Conservation (phyloP, 2,113 vertebrate genomes). For the Strix aluco region DNA sequence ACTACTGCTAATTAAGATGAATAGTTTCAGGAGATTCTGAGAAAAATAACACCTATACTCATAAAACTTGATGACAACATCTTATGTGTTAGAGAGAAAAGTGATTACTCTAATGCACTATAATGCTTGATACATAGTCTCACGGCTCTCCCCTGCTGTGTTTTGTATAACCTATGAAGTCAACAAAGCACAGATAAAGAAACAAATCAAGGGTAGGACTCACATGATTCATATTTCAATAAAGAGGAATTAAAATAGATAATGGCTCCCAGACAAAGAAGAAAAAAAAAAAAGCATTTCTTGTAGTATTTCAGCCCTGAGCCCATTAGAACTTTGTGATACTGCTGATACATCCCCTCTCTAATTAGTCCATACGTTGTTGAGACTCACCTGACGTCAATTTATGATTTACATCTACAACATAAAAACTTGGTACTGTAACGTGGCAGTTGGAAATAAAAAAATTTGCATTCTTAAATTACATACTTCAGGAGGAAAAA, state of each 20-base stretch:
- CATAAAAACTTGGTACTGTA: background rate
- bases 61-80: conserved; percentile 48
- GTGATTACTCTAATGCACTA: conserved; percentile 24
- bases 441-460: background rate
- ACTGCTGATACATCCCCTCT: background rate
- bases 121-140: conserved; percentile 31
- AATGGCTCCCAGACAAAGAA: background rate
- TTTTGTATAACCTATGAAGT: conserved; percentile 13
- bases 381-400: background rate
- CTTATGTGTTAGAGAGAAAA: conserved; percentile 16
- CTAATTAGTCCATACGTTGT: background rate
- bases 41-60: conserved; percentile 25
- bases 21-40: conserved; percentile 9
- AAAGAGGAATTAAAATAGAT: conserved; percentile 38
- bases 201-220: conserved; percentile 37
- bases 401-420: background rate
- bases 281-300: background rate
- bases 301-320: background rate
- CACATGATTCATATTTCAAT: conserved; percentile 37
- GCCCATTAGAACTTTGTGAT: background rate
- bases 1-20: conserved; percentile 42
- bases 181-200: conserved; percentile 40
- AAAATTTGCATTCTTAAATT: background rate
- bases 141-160: background rate
- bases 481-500: background rate